phyloP scores from a whole-genome alignment of 2,888 invertebrate genomes.

The Drosophila paranaensis region DNA sequence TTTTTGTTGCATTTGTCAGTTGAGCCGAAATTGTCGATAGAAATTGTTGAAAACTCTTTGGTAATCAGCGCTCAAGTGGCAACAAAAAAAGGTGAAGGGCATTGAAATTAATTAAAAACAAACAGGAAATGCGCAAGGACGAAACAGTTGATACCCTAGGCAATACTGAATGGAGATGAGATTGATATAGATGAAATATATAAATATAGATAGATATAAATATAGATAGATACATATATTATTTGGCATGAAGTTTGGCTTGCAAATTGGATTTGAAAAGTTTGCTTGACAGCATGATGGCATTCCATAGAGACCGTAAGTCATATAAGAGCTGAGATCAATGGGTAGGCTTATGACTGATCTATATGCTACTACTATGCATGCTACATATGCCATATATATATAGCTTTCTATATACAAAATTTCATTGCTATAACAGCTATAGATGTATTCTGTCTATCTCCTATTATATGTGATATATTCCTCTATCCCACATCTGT shows the following conservation, averaged over 20 bases:
- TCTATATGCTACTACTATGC: neutral
- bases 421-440: neutral
- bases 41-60: constrained; percentile 13
- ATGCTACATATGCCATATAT: neutral
- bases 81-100: constrained; percentile 19
- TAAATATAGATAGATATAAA: no score
- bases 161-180: neutral
- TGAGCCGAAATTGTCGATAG: constrained; percentile 17
- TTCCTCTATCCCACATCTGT: neutral
- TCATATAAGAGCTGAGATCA: neutral
- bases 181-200: neutral
- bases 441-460: neutral
- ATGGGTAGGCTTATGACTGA: neutral
- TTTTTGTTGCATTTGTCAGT: constrained; percentile 9
- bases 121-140: neutral
- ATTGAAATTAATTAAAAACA: constrained; percentile 14
- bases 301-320: neutral
- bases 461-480: no score
- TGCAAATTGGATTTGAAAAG: neutral
- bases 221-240: neutral
- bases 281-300: no score
- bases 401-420: neutral
- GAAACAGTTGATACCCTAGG: neutral
- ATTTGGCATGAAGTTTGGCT: neutral
- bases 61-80: constrained; percentile 41